Base-by-base conservation (phyloP, 1,140 invertebrate species). In the Achatina immaculata region DNA sequence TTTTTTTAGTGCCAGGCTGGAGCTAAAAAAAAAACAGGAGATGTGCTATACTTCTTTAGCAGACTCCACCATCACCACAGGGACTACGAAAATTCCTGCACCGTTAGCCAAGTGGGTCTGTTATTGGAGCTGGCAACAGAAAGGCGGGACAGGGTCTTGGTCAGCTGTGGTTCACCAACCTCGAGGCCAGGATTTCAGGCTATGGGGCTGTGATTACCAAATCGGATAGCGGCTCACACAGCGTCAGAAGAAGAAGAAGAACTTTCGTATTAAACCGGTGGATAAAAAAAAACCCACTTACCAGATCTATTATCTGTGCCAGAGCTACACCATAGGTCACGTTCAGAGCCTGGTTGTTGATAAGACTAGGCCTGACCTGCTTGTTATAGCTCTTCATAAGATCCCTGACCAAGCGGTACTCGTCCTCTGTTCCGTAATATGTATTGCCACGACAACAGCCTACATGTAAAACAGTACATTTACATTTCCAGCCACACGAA, bases 291-390 rank as follows among this genome's bases (percentile, higher is more conserved):
- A 1, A 51, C 38, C 80, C 9, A 81, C 94, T 94, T 94, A 99
- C 98, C 94, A 99, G 97, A 94, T 99, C 98, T 92, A 99, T 99
- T 92, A 99, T 98, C 94, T 99, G 98, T 95, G 98, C 98, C 91
- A 99, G 94, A 89, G 97, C 98, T 91, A 99, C 95, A 90, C 97
- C 97, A 93, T 99, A 98, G 92, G 95, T 97, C 92, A 99, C 95
- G 93, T 96, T 95, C 89, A 99, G 95, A 88, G 97, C 95, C 91
- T 98, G 96, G 88, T 96, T 97, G 94, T 97, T 96, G 93, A 99
- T 99, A 90, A 95, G 94, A 88, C 99, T 97, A 81, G 98, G 98
- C 89, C 98, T 93, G 93, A 99, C 97, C 93, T 99, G 94, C 88
- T 96, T 96, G 93, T 99, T 98, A 94, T 99, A 99, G 89, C 95